Percentiles rank a stretch among this genome's conserved stretches.
Conservation (phyloP, 2,888 invertebrate genomes). For the Chrysodeixis includens region DNA sequence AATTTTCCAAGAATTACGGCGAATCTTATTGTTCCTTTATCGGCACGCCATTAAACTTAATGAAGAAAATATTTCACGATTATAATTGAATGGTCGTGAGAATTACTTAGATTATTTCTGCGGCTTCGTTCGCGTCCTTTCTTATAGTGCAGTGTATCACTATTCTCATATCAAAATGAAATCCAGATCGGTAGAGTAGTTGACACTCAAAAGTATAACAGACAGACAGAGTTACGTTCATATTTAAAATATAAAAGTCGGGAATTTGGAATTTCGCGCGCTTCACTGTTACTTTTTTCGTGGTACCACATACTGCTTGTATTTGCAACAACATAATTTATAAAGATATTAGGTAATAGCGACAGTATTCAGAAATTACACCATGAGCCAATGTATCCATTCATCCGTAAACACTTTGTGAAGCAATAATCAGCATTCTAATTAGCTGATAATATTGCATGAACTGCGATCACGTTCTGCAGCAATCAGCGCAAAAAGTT, state of each 20-base stretch:
- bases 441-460: conserved; percentile 28
- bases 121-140: too few relatives aligned
- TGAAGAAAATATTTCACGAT: neutral
- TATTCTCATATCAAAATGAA: too few relatives aligned
- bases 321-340: neutral
- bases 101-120: too few relatives aligned
- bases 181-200: too few relatives aligned
- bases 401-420: conserved; percentile 32
- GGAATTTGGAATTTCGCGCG: too few relatives aligned
- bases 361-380: conserved; percentile 12
- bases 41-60: neutral
- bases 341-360: neutral
- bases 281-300: too few relatives aligned
- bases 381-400: conserved; percentile 29
- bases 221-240: too few relatives aligned
- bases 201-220: too few relatives aligned
- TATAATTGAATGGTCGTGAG: neutral
- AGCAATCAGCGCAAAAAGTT: conserved; percentile 12
- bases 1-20: neutral
- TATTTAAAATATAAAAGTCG: too few relatives aligned
- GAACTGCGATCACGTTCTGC: conserved; percentile 20
- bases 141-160: too few relatives aligned
- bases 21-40: neutral
- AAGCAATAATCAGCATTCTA: conserved; percentile 20
- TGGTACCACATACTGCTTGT: neutral